Evolutionary conservation across 1,140 invertebrate genomes (phyloP), one percentile per base, ranked within the genome.

Genomic region (Theocolax elegans): DNA sequence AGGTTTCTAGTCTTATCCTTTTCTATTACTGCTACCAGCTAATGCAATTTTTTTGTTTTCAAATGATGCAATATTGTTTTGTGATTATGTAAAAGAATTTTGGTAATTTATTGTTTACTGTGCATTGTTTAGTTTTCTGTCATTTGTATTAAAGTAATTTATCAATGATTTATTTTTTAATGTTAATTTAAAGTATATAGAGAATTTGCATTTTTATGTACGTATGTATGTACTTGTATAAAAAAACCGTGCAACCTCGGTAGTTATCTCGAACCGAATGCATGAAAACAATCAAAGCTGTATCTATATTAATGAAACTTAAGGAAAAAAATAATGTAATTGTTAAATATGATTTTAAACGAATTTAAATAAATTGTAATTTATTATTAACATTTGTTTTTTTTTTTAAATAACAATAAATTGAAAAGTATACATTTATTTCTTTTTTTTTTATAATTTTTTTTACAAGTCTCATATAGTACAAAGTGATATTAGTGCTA

Each of bases 281-380:
- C 54, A 63, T 64, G 51, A 64, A 59, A 48, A 38, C 51, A 70
- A 63, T 64, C 15, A 73, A 59, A 73, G 27, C 31, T 72, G 62
- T 75, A 74, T 69, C 53, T 70, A 72, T 70, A 70, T 48, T 68
- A 60, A 44, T 19, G 25, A 65, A 70, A 56, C 23, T 62, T 46
- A 59, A 59, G n/a, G 9, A 42, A 49, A 13, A 77, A 60, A 65
- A 54, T 77, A 81, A 80, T 80, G 67, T 71, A 79, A 82, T 80
- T 83, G 80, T 85, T 83, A 78, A 77, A 68, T 74, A 80, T 78
- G 59, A 72, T 79, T 81, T 79, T 78, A 77, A 81, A 76, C 56
- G 48, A 73, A 75, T 68, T 75, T 66, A 76, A 81, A 83, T 82
- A 81, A 81, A 83, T 78, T 78, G 73, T 82, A 82, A 81, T 83